A percentile compares a stretch with the other conserved stretches of the same genome.
Evolutionary conservation across 2,113 vertebrate genomes (phyloP).

Genomic region (Anolis sagrei): DNA sequence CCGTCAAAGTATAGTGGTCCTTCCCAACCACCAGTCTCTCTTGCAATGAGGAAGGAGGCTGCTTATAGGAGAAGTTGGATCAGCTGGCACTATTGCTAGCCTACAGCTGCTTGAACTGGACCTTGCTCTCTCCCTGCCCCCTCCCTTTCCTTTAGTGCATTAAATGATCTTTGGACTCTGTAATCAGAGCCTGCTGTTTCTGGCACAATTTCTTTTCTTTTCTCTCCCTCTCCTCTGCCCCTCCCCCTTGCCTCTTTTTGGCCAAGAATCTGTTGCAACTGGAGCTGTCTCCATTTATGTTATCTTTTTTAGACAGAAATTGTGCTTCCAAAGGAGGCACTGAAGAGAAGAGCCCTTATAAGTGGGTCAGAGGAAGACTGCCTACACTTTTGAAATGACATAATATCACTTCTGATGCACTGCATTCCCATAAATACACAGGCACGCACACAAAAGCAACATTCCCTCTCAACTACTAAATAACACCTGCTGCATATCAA

Average conservation of each 20-base stretch:
- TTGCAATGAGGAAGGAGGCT: constrained; percentile 27
- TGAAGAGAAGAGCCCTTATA: constrained; percentile 15
- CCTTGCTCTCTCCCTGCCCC: constrained; percentile 70
- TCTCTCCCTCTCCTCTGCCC: not conserved
- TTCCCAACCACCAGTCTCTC: not conserved
- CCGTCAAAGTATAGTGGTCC: not conserved
- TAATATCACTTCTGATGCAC: constrained; percentile 54
- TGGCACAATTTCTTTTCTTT: constrained; percentile 31
- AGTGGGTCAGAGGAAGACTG: constrained; percentile 57
- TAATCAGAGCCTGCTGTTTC: constrained; percentile 64
- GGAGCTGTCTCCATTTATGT: constrained; percentile 56
- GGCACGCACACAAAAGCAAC: constrained; percentile 55
- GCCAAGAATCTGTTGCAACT: constrained; percentile 64
- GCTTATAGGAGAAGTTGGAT: constrained; percentile 44
- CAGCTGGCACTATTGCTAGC: constrained; percentile 39
- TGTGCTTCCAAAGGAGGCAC: constrained; percentile 40
- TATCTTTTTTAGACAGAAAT: constrained; percentile 31
- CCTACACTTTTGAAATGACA: constrained; percentile 47
- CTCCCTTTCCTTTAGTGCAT: constrained; percentile 63
- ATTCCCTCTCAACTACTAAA: not conserved
- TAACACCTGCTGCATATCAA: constrained; percentile 53
- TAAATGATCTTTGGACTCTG: constrained; percentile 82
- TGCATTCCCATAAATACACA: constrained; percentile 49
- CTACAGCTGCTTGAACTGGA: constrained; percentile 68
- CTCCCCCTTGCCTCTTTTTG: not conserved